Evolutionary conservation across 2,888 invertebrate species (phyloP).

Genomic region (Dichetophora obliterata): DNA sequence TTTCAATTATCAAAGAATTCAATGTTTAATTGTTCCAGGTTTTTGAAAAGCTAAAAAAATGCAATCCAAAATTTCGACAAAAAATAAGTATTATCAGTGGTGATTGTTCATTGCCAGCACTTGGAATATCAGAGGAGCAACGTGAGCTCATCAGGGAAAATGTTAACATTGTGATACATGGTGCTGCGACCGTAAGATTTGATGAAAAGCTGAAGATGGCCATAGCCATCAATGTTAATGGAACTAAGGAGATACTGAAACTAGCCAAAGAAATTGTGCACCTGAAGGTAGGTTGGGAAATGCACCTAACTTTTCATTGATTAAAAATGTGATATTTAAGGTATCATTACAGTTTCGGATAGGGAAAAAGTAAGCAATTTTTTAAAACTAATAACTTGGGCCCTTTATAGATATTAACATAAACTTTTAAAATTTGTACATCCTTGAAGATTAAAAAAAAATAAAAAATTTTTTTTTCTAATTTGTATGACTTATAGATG

Average conservation of each 20-base stretch:
- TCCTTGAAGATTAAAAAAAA: too few relatives aligned
- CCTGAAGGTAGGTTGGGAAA: slow-evolving; percentile 72
- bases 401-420: too few relatives aligned
- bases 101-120: slow-evolving; percentile 66
- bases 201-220: slow-evolving; percentile 81
- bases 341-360: too few relatives aligned
- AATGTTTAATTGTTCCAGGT: slow-evolving; percentile 53
- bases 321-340: not conserved
- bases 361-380: too few relatives aligned
- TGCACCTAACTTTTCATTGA: too few relatives aligned
- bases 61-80: slow-evolving; percentile 63
- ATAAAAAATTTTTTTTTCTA: too few relatives aligned
- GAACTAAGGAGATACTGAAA: slow-evolving; percentile 76
- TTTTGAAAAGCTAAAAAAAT: slow-evolving; percentile 61
- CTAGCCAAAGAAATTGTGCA: slow-evolving; percentile 76
- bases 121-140: slow-evolving; percentile 68
- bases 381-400: too few relatives aligned
- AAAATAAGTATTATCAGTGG: slow-evolving; percentile 70
- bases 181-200: slow-evolving; percentile 90
- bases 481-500: too few relatives aligned
- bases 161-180: slow-evolving; percentile 82
- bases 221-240: slow-evolving; percentile 79
- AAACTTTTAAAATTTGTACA: too few relatives aligned
- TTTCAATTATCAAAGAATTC: too few relatives aligned
- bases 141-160: slow-evolving; percentile 66